Conservation (phyloP, 2,797 vertebrate species). For the Aselliscus stoliczkanus region DNA sequence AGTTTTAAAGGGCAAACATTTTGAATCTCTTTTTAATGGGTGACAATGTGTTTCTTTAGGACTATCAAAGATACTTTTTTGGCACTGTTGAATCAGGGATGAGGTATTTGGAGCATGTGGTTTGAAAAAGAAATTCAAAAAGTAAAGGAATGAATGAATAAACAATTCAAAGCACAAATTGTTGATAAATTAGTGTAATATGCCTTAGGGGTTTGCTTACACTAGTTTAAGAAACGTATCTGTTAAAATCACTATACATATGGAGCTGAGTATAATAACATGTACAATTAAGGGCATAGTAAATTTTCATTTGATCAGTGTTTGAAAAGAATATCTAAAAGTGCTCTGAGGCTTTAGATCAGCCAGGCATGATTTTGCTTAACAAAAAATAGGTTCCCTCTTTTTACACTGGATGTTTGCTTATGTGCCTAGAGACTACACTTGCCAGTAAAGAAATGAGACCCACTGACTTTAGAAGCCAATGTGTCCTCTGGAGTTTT, state of each 20-base stretch:
- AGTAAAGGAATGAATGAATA: background rate
- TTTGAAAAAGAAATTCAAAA: slow-evolving; percentile 21
- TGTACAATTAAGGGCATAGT: background rate
- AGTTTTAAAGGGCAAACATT: background rate
- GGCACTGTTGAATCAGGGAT: background rate
- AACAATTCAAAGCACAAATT: background rate
- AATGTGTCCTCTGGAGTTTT: background rate
- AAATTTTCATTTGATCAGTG: background rate
- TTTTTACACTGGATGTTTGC: background rate
- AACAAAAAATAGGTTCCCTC: background rate
- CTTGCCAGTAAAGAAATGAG: background rate
- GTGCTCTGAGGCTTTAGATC: background rate
- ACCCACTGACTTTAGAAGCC: background rate
- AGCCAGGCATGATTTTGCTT: background rate
- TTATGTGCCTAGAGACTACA: background rate
- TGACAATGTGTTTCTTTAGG: background rate
- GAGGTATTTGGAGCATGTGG: background rate
- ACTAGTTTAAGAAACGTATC: background rate
- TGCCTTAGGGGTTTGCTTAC: background rate
- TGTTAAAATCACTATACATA: background rate
- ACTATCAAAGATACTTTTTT: background rate
- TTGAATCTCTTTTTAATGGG: background rate
- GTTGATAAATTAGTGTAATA: background rate
- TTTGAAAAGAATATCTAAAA: background rate
- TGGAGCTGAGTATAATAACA: background rate